phyloP scores from a whole-genome alignment of 2,797 vertebrate genomes.

The Telmatherina bonti region DNA sequence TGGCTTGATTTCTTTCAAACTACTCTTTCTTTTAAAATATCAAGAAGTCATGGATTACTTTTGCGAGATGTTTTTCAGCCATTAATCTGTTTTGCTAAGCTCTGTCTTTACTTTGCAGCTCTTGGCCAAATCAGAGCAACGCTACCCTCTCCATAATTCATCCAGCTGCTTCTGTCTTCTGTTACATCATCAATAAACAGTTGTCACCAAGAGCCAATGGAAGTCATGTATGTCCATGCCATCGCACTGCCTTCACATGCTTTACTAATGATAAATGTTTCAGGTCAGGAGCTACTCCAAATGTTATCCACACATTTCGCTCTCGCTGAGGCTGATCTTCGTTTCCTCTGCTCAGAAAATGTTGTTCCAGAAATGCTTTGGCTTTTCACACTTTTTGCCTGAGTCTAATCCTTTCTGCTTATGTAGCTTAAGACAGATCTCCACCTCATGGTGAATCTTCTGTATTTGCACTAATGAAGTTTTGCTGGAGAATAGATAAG shows the following conservation, averaged over 20 bases:
- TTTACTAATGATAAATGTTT: slow-evolving; percentile 4
- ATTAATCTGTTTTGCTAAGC: slow-evolving; percentile 16
- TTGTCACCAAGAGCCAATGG: slow-evolving; percentile 2
- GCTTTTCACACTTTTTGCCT: neutral
- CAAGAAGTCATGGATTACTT: neutral
- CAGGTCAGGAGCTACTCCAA: neutral
- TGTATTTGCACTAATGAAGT: slow-evolving; percentile 13
- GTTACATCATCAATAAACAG: slow-evolving; percentile 10
- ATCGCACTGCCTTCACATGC: slow-evolving; percentile 3
- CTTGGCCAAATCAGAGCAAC: neutral
- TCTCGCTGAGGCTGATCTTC: neutral
- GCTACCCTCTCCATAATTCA: neutral
- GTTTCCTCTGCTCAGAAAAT: neutral
- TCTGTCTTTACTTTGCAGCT: neutral
- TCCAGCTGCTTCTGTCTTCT: slow-evolving; percentile 1
- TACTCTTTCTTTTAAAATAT: neutral
- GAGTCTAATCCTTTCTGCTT: neutral
- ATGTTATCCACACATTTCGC: neutral
- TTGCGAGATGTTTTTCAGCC: slow-evolving; percentile 2
- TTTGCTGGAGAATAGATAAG: slow-evolving; percentile 9
- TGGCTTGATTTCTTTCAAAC: too few species aligned
- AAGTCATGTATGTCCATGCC: slow-evolving; percentile 15
- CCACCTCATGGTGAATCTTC: slow-evolving; percentile 4
- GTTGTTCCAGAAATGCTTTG: neutral
- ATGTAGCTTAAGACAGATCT: slow-evolving; percentile 6